These are phyloP conservation scores for Steinernema hermaphroditum DNA, from an alignment of 2,888 invertebrate species.

Conservation along the genomic window DNA sequence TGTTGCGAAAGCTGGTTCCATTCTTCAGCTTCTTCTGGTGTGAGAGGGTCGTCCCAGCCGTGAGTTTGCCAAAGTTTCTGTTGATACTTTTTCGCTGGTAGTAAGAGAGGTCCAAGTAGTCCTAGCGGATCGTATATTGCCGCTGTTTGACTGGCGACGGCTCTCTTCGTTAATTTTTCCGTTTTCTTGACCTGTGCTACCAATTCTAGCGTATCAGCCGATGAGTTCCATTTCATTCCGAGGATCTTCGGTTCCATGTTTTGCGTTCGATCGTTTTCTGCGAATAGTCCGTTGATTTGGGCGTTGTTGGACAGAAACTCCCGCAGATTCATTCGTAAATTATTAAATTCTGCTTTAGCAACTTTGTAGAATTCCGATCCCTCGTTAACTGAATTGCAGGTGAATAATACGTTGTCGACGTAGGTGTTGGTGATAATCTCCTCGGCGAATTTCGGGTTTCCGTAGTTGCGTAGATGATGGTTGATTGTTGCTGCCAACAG, in stretches of 20 bases:
- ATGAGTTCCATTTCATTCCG: constrained; percentile 21
- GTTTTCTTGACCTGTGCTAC: neutral
- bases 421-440: constrained; percentile 32
- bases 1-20: neutral
- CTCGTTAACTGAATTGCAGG: constrained; percentile 16
- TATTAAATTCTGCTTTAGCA: constrained; percentile 14
- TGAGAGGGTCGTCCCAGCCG: neutral
- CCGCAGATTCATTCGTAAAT: constrained; percentile 35
- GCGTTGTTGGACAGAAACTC: constrained; percentile 32
- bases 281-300: neutral
- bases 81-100: neutral
- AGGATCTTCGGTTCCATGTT: constrained; percentile 26
- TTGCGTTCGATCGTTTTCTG: neutral
- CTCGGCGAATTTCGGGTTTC: neutral
- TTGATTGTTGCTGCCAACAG: constrained; percentile 40
- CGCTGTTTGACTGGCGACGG: neutral
- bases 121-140: neutral
- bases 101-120: neutral
- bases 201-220: neutral
- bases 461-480: constrained; percentile 34
- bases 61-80: neutral
- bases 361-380: neutral
- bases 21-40: neutral
- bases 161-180: neutral
- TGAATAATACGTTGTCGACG: constrained; percentile 36